phyloP scores from a whole-genome alignment of 2,888 invertebrate genomes.

The Oligia fasciuncula region DNA sequence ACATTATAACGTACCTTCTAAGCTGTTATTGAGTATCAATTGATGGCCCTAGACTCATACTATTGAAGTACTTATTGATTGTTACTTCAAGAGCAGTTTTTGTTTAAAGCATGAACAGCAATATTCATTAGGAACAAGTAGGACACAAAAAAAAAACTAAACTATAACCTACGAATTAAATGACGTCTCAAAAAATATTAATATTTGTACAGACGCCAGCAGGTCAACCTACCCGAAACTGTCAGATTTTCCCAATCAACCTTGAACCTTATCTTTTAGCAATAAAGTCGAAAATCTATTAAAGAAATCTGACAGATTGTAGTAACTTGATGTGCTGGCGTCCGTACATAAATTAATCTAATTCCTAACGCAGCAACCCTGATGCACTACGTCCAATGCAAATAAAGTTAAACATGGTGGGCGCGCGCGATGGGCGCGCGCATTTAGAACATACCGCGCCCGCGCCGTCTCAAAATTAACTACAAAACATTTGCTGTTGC shows the following conservation, averaged over 20 bases:
- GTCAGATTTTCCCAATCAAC: no score
- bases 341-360: neutral
- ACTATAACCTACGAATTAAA: no score
- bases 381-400: slow-evolving; percentile 62
- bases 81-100: neutral
- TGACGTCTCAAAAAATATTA: no score
- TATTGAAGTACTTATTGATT: neutral
- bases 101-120: neutral
- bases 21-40: no score
- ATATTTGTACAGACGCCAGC: no score
- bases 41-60: neutral
- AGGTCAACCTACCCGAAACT: no score
- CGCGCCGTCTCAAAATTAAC: slow-evolving; percentile 66
- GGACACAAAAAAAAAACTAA: neutral
- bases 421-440: slow-evolving; percentile 61
- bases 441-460: slow-evolving; percentile 63
- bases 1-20: neutral
- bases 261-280: no score
- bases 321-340: no score
- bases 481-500: slow-evolving; percentile 58
- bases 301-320: no score
- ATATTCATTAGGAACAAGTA: neutral
- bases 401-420: slow-evolving; percentile 67
- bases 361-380: slow-evolving; percentile 62
- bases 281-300: no score